Evolutionary conservation across 1,140 invertebrate species (phyloP), one percentile per base, ranked within the genome.

Genomic region (Camponotus pennsylvanicus): DNA sequence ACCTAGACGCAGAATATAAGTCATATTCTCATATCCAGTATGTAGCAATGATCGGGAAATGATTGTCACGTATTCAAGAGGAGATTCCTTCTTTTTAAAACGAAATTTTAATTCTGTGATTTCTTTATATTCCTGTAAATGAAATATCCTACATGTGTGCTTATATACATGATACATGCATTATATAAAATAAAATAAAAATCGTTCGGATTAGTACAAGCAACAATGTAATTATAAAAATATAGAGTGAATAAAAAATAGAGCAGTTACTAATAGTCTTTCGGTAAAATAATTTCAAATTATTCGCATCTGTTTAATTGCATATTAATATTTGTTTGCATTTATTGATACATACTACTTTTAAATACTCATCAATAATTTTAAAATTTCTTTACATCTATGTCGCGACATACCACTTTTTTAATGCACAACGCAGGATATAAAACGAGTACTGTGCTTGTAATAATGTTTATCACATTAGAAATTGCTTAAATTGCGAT

Each of bases 41-140:
- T 15, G 2, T 4, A 18, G 59, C 9, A 61, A 27, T 9, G 0
- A 1, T 59, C 3, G 9, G 11, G 59, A 27, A 27, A 61, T 61
- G 9, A 13, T 3, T 3, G 13, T 27, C 3, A 61, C 21, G 3
- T 61, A 32, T 61, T 27, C 4, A 32, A 61, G 9, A 32, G 59
- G 4, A 0, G 97, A 96, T 92, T 98, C 97, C 92, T 98, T 98
- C 93, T 99, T 98, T 93, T 98, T 98, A 94, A 98, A 99, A n/a
- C 97, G 95, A 94, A 99, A 99, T 88, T 97, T 96, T 96, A 98
- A 98, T 32, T 96, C 96, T 77, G 96, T 96, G 3, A 99, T 96
- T 88, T 98, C 97, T 76, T 96, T 95, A 91, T 97, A 97, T 95
- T 99, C 99, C 90, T 99, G 61, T 1, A 90, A 78, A 5, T 67